Evolutionary conservation across 2,888 invertebrate genomes (phyloP).

Genomic region (Xiphydria camelus): DNA sequence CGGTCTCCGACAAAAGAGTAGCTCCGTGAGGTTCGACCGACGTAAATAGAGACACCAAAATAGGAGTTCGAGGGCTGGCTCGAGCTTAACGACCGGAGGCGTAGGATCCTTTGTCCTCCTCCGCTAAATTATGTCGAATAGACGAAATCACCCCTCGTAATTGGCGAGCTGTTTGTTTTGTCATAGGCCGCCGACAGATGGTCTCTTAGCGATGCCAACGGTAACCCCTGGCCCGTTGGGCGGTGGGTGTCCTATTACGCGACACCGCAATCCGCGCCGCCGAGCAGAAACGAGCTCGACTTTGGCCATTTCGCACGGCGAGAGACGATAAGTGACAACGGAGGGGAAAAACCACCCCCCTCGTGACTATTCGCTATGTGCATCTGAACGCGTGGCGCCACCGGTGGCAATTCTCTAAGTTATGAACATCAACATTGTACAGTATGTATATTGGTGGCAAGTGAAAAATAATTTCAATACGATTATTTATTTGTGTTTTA

Average conservation of each 20-base stretch:
- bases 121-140: slow-evolving; percentile 43
- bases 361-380: too few species aligned
- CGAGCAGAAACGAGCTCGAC: not conserved
- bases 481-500: too few species aligned
- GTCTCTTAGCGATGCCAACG: too few species aligned
- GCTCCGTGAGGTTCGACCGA: slow-evolving; percentile 14
- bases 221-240: not conserved
- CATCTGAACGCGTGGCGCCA: too few species aligned
- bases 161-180: slow-evolving; percentile 54
- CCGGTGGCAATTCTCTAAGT: too few species aligned
- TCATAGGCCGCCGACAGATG: slow-evolving; percentile 47
- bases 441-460: too few species aligned
- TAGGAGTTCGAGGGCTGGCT: slow-evolving; percentile 25
- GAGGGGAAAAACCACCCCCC: too few species aligned
- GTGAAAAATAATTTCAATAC: too few species aligned
- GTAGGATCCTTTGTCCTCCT: slow-evolving; percentile 41
- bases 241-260: not conserved
- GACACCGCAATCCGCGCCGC: not conserved
- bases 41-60: slow-evolving; percentile 40
- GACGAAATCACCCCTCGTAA: slow-evolving; percentile 44
- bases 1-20: slow-evolving; percentile 26
- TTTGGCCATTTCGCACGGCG: not conserved
- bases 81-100: slow-evolving; percentile 37
- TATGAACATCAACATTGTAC: too few species aligned
- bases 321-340: not conserved